A percentile compares a stretch with the other conserved stretches of the same genome.
Conservation (phyloP, 1,140 invertebrate species). For the Dendrolimus kikuchii region DNA sequence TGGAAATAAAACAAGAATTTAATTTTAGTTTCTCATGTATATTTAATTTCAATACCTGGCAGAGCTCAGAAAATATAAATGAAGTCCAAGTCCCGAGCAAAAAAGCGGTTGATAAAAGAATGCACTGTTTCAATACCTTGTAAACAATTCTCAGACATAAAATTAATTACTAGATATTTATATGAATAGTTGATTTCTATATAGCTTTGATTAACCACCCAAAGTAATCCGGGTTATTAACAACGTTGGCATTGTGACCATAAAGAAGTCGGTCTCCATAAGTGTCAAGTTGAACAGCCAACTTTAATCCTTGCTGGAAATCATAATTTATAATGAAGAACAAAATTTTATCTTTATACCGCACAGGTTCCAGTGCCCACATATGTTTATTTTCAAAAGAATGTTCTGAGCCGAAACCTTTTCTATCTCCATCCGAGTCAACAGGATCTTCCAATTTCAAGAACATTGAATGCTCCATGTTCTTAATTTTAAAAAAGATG, state of each 20-base stretch:
- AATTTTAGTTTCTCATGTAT: too few species aligned
- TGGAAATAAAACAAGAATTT: too few species aligned
- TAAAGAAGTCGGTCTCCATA: slow-evolving; percentile 8
- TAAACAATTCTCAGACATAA: too few species aligned
- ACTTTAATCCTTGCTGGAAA: slow-evolving; percentile 13
- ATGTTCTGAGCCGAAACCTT: slow-evolving; percentile 7
- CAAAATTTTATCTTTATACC: slow-evolving; percentile 9
- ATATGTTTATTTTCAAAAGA: slow-evolving; percentile 6
- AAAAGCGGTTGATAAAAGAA: too few species aligned
- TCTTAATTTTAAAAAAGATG: slow-evolving; percentile 18
- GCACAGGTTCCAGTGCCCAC: slow-evolving; percentile 9
- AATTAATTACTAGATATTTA: too few species aligned
- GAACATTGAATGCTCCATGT: slow-evolving; percentile 9
- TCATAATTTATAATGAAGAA: slow-evolving; percentile 17
- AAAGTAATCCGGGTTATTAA: slow-evolving; percentile 2
- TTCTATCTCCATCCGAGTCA: slow-evolving; percentile 12
- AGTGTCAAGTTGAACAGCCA: slow-evolving; percentile 4
- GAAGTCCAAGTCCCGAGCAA: too few species aligned
- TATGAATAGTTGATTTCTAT: too few species aligned
- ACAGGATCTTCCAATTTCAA: slow-evolving; percentile 15
- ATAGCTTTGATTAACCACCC: neutral
- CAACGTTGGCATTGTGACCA: slow-evolving; percentile 12
- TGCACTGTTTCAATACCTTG: too few species aligned
- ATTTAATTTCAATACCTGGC: too few species aligned
- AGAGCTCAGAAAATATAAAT: too few species aligned